These are phyloP conservation scores for Marisa cornuarietis DNA, from an alignment of 1,140 invertebrate genomes.

Conservation along the genomic window DNA sequence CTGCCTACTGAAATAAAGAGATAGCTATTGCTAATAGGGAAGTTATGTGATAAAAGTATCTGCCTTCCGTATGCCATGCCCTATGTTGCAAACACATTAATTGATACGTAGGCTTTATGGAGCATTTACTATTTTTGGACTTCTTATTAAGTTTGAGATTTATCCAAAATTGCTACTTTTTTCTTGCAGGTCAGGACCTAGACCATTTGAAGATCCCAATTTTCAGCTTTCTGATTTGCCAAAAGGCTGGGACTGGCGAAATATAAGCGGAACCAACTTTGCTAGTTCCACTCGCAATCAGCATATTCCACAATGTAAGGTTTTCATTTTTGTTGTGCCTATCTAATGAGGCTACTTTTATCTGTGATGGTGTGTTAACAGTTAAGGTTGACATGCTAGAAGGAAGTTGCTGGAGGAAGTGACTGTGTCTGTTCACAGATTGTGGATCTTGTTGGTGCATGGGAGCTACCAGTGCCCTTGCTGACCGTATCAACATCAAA, in stretches of 20 bases:
- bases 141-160: no score
- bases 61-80: no score
- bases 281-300: conserved; percentile 68
- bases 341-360: background rate
- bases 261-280: conserved; percentile 67
- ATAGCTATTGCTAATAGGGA: no score
- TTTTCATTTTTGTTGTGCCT: background rate
- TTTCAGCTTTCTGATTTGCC: conserved; percentile 56
- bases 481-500: conserved; percentile 69
- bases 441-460: conserved; percentile 71
- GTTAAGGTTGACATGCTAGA: no score
- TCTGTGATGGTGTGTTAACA: no score
- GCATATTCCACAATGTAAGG: conserved; percentile 67
- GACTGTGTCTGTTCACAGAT: conserved; percentile 51
- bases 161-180: no score
- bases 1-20: no score
- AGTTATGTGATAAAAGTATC: no score
- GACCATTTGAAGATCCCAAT: conserved; percentile 55
- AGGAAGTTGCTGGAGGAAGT: background rate
- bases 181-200: conserved; percentile 15
- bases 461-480: conserved; percentile 67
- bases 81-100: no score
- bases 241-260: conserved; percentile 67
- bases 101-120: no score
- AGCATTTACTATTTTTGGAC: no score